Evolutionary conservation across 2,113 vertebrate species (phyloP).

Genomic region (Coturnix japonica): DNA sequence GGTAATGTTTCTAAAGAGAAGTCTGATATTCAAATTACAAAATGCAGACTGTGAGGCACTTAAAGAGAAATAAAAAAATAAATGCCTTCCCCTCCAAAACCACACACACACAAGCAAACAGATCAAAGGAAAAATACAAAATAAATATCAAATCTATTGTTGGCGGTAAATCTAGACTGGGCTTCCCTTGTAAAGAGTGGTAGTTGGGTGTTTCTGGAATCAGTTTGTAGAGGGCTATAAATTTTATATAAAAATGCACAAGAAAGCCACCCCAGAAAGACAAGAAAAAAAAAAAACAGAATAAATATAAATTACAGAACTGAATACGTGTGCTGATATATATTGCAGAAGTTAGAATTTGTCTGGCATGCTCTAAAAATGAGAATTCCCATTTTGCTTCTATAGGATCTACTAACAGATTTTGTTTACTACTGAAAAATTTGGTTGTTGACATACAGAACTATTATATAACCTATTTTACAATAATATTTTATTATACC

Average conservation of each 20-base stretch:
- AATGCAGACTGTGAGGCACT: background rate
- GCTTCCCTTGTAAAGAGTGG: conserved; percentile 29
- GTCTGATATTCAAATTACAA: conserved; percentile 65
- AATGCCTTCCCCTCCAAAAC: background rate
- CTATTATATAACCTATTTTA: conserved; percentile 33
- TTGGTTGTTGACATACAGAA: conserved; percentile 26
- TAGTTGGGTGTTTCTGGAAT: background rate
- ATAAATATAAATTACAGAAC: background rate
- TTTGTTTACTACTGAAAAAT: conserved; percentile 3
- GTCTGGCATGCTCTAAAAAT: background rate
- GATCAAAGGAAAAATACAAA: conserved; percentile 57
- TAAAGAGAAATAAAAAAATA: conserved; percentile 29
- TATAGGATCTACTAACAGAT: background rate
- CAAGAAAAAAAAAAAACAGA: background rate
- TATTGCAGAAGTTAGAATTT: background rate
- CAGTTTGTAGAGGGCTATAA: background rate
- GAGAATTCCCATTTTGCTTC: background rate
- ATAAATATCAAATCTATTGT: conserved; percentile 13
- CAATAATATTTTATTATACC: no score
- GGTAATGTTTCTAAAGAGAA: conserved; percentile 58
- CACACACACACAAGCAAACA: background rate
- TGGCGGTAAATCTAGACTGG: background rate
- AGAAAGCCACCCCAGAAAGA: background rate
- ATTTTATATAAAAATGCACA: background rate
- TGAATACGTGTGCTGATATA: background rate